These are phyloP conservation scores for Xenopus tropicalis DNA, from an alignment of 2,113 vertebrate species.

Conservation along the genomic window DNA sequence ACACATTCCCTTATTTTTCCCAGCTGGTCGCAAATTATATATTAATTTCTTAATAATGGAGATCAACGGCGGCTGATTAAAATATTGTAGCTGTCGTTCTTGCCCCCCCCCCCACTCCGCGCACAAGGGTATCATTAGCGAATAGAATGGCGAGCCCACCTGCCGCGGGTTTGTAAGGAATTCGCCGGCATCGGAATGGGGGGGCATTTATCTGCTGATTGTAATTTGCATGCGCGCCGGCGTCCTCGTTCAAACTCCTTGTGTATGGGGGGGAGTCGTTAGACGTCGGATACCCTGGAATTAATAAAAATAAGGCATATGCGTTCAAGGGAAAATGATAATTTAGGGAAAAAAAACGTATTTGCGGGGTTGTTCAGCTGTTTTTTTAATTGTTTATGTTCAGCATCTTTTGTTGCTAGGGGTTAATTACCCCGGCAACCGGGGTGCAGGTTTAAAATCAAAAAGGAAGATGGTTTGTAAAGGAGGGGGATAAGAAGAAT, in stretches of 20 bases:
- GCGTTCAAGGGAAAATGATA: too few relatives aligned
- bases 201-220: slow-evolving; percentile 43
- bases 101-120: too few relatives aligned
- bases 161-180: slow-evolving; percentile 46
- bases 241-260: background rate
- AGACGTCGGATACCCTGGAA: background rate
- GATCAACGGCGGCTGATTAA: slow-evolving; percentile 46
- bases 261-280: background rate
- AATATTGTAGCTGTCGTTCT: slow-evolving; percentile 45
- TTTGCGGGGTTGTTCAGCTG: too few relatives aligned
- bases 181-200: slow-evolving; percentile 27
- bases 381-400: too few relatives aligned
- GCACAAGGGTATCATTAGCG: slow-evolving; percentile 40
- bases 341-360: too few relatives aligned
- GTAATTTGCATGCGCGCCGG: background rate
- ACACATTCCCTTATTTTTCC: slow-evolving; percentile 37
- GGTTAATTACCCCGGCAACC: too few relatives aligned
- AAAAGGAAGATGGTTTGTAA: too few relatives aligned
- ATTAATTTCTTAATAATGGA: slow-evolving; percentile 33
- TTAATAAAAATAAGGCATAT: background rate
- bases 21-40: slow-evolving; percentile 22
- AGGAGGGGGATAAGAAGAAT: too few relatives aligned
- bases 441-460: too few relatives aligned
- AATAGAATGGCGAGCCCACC: slow-evolving; percentile 52
- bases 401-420: too few relatives aligned